A percentile compares a stretch with the other conserved stretches of the same genome.
phyloP scores from a whole-genome alignment of 2,888 invertebrate genomes.

The Taphrorychus bicolor region DNA sequence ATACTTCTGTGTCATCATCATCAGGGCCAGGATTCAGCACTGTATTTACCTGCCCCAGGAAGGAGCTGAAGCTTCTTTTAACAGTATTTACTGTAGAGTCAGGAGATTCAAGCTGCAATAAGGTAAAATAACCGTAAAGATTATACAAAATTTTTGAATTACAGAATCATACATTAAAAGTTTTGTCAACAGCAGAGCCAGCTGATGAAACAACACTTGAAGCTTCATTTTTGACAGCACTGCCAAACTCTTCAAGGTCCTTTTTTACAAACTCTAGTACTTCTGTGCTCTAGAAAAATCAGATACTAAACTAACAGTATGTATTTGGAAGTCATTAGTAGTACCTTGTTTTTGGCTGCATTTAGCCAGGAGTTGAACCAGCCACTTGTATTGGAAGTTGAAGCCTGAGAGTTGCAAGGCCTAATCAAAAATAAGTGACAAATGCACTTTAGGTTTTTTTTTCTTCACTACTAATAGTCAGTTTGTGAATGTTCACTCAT shows the following conservation, averaged over 20 bases:
- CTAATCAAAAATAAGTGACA: background rate
- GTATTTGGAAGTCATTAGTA: background rate
- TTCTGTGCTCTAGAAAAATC: slow-evolving; percentile 71
- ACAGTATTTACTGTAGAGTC: slow-evolving; percentile 75
- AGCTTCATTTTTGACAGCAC: slow-evolving; percentile 75
- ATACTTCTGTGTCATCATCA: slow-evolving; percentile 74
- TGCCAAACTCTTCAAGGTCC: slow-evolving; percentile 77
- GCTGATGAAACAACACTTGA: slow-evolving; percentile 71
- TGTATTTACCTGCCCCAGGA: slow-evolving; percentile 75
- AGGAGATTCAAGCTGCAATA: slow-evolving; percentile 69
- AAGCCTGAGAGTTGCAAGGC: slow-evolving; percentile 2
- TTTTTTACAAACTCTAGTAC: slow-evolving; percentile 79
- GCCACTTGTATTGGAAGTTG: slow-evolving; percentile 44
- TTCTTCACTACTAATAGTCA: too few relatives aligned
- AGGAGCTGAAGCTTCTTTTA: slow-evolving; percentile 75
- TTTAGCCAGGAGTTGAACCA: slow-evolving; percentile 60
- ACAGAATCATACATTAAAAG: slow-evolving; percentile 67
- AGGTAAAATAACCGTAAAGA: background rate
- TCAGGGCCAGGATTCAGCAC: slow-evolving; percentile 72
- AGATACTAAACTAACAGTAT: background rate
- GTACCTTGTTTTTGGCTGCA: slow-evolving; percentile 59
- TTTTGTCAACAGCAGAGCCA: slow-evolving; percentile 72
- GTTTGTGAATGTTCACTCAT: too few relatives aligned
- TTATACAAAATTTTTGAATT: background rate
- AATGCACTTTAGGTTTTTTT: background rate